Evolutionary conservation across 2,888 invertebrate species (phyloP), one percentile per base, ranked within the genome.

Genomic region (Philereme vetulata): DNA sequence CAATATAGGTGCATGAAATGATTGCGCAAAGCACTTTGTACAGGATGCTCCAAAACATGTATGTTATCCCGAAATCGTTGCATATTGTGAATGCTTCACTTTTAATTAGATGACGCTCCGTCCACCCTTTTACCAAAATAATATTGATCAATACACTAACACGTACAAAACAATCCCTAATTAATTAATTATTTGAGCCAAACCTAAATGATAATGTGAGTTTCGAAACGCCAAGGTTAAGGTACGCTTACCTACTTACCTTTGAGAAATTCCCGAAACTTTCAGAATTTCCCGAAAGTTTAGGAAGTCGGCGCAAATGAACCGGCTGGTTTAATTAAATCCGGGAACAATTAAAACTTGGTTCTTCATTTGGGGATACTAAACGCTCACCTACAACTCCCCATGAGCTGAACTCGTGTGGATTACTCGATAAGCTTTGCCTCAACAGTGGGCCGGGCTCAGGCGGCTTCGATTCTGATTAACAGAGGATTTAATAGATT

Each of bases 251-350:
- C 57, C 61, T 56, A 53, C 61, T 54, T 56, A 61, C 61, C 61
- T 62, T 57, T 54, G 53, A 61, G 61, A 61, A 61, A 57, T 61
- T 49, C 46, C 49, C 45, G 4, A 45, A 52, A 54, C 35, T 54
- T 35, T 21, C 48, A 44, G 47, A 34, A 54, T 46, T 56, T 62
- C 46, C 53, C 53, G 5, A 43, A 61, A 57, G 54, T 53, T 60
- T 40, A 35, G 42, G 51, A 21, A 51, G 21, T 21, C 21, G 51
- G 59, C 49, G 51, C 68, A 64, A 64, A 65, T 69, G 65, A 67
- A 61, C 57, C 56, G 38, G 38, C 7, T 65, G 65, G 42, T 66
- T 68, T 68, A 67, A 72, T 71, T 71, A 67, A 71, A 72, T 71
- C 65, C 54, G 10, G 62, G 57, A 61, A 64, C 69, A 69, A 69